Percentiles rank a stretch among this genome's conserved stretches.
Evolutionary conservation across 2,797 vertebrate genomes (phyloP).

Genomic region (Danio albolineatus): DNA sequence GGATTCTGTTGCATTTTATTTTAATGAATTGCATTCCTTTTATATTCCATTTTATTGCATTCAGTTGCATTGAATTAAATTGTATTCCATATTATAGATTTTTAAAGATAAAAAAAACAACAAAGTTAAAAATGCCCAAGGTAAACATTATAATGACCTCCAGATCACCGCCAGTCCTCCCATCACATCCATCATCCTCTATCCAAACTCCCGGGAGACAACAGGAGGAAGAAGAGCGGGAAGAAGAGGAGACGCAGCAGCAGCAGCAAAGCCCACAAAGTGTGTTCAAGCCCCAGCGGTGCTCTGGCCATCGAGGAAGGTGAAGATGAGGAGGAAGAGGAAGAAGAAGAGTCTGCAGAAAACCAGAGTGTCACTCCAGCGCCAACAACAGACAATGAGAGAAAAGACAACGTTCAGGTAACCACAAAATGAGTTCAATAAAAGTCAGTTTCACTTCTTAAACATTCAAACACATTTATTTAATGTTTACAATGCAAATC

Average conservation of each 20-base stretch:
- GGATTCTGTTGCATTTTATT: too few species aligned
- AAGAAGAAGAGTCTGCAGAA: slow-evolving; percentile 73
- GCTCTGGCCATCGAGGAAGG: slow-evolving; percentile 84
- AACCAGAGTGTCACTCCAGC: slow-evolving; percentile 50
- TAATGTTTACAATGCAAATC: too few species aligned
- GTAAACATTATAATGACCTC: neutral
- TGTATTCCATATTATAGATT: too few species aligned
- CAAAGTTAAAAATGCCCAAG: too few species aligned
- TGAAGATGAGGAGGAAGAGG: slow-evolving; percentile 87
- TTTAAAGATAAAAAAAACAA: too few species aligned
- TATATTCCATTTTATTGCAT: too few species aligned
- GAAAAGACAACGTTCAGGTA: slow-evolving; percentile 74
- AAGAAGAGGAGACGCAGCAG: slow-evolving; percentile 76
- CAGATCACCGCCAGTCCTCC: slow-evolving; percentile 94
- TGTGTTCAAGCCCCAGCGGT: slow-evolving; percentile 71
- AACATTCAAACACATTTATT: too few species aligned
- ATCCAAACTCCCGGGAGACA: slow-evolving; percentile 86
- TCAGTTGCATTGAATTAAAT: too few species aligned
- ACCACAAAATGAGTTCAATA: too few species aligned
- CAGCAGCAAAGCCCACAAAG: slow-evolving; percentile 76
- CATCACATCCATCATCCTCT: slow-evolving; percentile 94
- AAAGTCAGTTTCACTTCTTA: too few species aligned
- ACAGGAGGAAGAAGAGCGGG: slow-evolving; percentile 80
- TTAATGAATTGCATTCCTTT: too few species aligned
- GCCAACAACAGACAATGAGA: slow-evolving; percentile 58